Base-by-base conservation (phyloP, 2,888 invertebrate species). In the Sipha maydis region DNA sequence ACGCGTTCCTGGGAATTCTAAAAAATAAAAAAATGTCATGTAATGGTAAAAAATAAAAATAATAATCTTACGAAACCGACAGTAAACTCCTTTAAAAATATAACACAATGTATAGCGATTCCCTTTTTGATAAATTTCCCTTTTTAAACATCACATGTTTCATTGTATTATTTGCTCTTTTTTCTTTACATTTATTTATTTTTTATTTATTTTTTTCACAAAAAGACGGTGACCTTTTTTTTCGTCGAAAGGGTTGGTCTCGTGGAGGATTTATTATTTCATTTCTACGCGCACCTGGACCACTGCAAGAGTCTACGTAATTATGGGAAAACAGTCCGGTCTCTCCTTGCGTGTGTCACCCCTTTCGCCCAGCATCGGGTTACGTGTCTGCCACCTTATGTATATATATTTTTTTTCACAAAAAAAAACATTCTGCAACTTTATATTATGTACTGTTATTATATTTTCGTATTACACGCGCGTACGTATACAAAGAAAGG, bases 271-370 rank as follows among this genome's bases (percentile, higher is more conserved):
- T 88, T 88, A 88, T 88, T 88, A 88, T 88, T 88, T 82, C 67
- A n/a, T 75, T 88, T 88, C 80, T 1, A 88, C 67, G 5, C 75
- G 82, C 88, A 88, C 88, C 88, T 88, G 88, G 88, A 88, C 88
- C 80, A 73, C 71, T 86, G 71, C 78, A 34, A 34, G 69, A 31
- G 67, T 54, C 48, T 71, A 56, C 83, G 80, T 88, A 88, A 88
- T 88, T 88, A 88, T 88, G 88, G 88, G 88, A 88, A 86, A 88
- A 88, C 88, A 88, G 88, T 88, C 88, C 88, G 88, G 88, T 82
- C 75, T 79, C 61, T 79, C 78, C 34, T 75, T 75, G 88, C 75
- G 88, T 75, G 80, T 82, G 88, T 88, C 88, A 88, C 88, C 88
- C 88, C 88, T 88, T 88, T 88, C 88, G 80, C 79, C 31, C 86